phyloP scores from a whole-genome alignment of 2,113 vertebrate species.

The Leptodactylus fuscus region DNA sequence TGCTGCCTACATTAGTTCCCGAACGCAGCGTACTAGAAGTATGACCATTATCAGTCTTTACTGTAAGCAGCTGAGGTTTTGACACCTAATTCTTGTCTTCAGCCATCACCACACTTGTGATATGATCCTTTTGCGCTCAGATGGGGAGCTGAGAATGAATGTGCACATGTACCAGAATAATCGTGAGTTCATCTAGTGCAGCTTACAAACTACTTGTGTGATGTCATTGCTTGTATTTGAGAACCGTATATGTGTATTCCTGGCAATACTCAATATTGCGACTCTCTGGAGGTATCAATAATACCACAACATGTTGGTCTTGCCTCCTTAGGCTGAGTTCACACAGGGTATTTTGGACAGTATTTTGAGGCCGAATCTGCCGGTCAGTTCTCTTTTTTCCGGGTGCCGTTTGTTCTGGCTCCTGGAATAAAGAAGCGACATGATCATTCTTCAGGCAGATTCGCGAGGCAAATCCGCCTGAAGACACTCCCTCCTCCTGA shows the following conservation, averaged over 20 bases:
- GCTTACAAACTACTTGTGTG: background rate
- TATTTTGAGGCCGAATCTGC: too few species aligned
- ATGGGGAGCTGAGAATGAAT: background rate
- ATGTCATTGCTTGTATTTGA: background rate
- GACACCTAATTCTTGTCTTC: background rate
- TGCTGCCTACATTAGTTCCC: too few species aligned
- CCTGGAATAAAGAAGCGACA: too few species aligned
- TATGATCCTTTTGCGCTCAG: background rate
- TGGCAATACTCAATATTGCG: background rate
- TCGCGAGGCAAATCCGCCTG: too few species aligned
- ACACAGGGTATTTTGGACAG: too few species aligned
- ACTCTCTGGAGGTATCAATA: background rate
- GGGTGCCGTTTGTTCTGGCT: too few species aligned
- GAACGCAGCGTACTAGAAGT: background rate
- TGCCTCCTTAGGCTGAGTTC: too few species aligned
- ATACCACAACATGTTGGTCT: too few species aligned
- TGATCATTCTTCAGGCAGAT: too few species aligned
- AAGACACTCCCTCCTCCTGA: too few species aligned
- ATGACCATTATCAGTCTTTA: background rate
- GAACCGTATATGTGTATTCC: background rate
- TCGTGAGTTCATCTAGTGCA: too few species aligned
- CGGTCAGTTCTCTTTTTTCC: too few species aligned
- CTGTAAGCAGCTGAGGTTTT: background rate
- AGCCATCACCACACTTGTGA: background rate
- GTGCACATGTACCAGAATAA: background rate